A percentile compares a stretch with the other conserved stretches of the same genome.
phyloP scores from a whole-genome alignment of 2,797 vertebrate species.

The Xyrichtys novacula region DNA sequence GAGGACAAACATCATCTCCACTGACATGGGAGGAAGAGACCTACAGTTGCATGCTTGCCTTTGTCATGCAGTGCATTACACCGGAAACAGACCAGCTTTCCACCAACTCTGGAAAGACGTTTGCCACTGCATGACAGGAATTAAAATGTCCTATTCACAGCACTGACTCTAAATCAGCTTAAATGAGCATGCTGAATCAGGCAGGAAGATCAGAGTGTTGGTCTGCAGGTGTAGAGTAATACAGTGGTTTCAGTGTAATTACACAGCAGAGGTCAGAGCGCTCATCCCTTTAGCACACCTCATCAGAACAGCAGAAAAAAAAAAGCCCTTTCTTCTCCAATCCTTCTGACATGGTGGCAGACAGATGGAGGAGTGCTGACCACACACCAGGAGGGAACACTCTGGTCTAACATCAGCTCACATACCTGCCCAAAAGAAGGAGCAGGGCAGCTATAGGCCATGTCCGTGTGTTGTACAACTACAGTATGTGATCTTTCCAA shows the following conservation, averaged over 20 bases:
- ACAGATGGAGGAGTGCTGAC: slow-evolving; percentile 66
- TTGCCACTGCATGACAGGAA: background rate
- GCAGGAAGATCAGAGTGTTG: slow-evolving; percentile 30
- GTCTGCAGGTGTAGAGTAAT: slow-evolving; percentile 55
- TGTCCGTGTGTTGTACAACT: slow-evolving; percentile 5
- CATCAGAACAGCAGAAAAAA: slow-evolving; percentile 2
- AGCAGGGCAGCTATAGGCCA: slow-evolving; percentile 7
- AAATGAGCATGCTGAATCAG: slow-evolving; percentile 24
- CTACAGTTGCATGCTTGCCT: slow-evolving; percentile 10
- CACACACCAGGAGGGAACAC: slow-evolving; percentile 55
- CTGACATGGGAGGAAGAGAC: background rate
- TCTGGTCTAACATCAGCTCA: slow-evolving; percentile 62
- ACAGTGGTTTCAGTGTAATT: slow-evolving; percentile 52
- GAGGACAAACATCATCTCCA: slow-evolving; percentile 46
- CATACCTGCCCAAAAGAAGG: slow-evolving; percentile 53
- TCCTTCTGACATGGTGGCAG: slow-evolving; percentile 47
- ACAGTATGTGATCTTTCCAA: slow-evolving; percentile 22
- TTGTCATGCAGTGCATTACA: slow-evolving; percentile 2
- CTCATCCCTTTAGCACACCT: slow-evolving; percentile 37
- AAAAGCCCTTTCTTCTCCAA: slow-evolving; percentile 35
- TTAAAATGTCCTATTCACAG: slow-evolving; percentile 3
- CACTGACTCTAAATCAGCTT: slow-evolving; percentile 26
- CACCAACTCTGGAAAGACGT: slow-evolving; percentile 11
- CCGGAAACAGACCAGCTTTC: slow-evolving; percentile 8
- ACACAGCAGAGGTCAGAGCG: slow-evolving; percentile 60